phyloP scores from a whole-genome alignment of 2,797 vertebrate genomes.

The Gastrophryne carolinensis region DNA sequence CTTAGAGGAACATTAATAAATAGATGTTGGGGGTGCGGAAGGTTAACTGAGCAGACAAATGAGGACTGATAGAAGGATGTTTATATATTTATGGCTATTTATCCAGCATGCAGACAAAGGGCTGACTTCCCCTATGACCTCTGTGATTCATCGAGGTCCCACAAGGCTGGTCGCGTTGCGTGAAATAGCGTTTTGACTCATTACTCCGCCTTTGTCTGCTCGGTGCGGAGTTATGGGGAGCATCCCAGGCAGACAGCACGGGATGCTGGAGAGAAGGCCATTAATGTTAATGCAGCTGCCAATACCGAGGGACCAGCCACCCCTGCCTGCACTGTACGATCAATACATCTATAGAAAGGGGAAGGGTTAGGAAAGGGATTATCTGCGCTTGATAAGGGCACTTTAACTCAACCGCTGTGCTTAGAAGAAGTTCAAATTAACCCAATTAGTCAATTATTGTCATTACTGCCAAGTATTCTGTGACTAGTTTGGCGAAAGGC shows the following conservation, averaged over 20 bases:
- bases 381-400: slow-evolving; percentile 44
- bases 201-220: slow-evolving; percentile 34
- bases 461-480: neutral
- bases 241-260: slow-evolving; percentile 1
- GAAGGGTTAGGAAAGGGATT: slow-evolving; percentile 44
- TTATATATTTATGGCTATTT: slow-evolving; percentile 11
- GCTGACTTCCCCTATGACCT: slow-evolving; percentile 4
- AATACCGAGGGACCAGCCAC: slow-evolving; percentile 34
- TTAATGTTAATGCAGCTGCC: slow-evolving; percentile 52
- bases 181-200: slow-evolving; percentile 34
- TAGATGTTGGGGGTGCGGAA: too few species aligned
- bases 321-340: slow-evolving; percentile 30
- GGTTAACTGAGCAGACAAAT: neutral
- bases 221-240: slow-evolving; percentile 30
- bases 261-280: slow-evolving; percentile 38
- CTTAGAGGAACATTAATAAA: too few species aligned
- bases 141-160: slow-evolving; percentile 16
- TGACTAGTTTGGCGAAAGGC: neutral
- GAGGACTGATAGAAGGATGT: neutral
- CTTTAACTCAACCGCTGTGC: slow-evolving; percentile 13
- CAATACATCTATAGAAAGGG: slow-evolving; percentile 49
- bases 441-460: neutral
- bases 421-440: neutral
- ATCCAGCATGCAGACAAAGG: slow-evolving; percentile 4
- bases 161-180: slow-evolving; percentile 7